Evolutionary conservation across 2,113 vertebrate species (phyloP).

Genomic region (Apteryx mantelli): DNA sequence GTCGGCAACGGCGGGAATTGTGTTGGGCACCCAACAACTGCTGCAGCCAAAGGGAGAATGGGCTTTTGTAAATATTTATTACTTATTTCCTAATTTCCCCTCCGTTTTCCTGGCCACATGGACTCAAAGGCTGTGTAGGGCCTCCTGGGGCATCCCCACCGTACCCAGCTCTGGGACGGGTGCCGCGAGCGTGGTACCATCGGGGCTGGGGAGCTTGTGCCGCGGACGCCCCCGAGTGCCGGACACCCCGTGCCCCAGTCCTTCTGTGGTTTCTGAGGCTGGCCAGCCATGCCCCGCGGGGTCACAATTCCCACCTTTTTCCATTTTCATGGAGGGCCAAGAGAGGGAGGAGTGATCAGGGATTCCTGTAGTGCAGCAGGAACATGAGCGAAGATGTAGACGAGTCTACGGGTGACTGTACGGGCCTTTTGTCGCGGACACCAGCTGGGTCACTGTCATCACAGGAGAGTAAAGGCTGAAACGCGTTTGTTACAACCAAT

Average conservation of each 20-base stretch:
- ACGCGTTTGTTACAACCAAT: not conserved
- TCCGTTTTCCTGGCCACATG: not conserved
- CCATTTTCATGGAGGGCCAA: not conserved
- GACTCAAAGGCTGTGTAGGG: not conserved
- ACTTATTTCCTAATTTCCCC: not conserved
- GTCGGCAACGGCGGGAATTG: too few relatives aligned
- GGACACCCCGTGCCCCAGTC: not conserved
- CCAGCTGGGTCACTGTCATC: fast-evolving
- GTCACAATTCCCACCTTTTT: not conserved
- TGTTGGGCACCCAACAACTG: not conserved
- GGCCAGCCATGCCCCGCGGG: not conserved
- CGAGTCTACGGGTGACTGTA: not conserved
- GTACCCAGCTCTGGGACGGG: not conserved
- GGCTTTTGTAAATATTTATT: not conserved
- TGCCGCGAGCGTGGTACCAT: too few relatives aligned
- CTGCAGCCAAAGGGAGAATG: not conserved
- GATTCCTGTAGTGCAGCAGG: not conserved
- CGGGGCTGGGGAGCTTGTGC: too few relatives aligned
- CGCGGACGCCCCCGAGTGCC: not conserved
- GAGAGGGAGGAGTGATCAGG: not conserved
- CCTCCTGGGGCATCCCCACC: not conserved
- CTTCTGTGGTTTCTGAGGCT: not conserved
- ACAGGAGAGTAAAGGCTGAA: not conserved
- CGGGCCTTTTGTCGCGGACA: fast-evolving
- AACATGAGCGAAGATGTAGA: fast-evolving